A percentile compares a stretch with the other conserved stretches of the same genome.
Conservation (phyloP, 2,888 invertebrate species). For the Axea sp. region DNA sequence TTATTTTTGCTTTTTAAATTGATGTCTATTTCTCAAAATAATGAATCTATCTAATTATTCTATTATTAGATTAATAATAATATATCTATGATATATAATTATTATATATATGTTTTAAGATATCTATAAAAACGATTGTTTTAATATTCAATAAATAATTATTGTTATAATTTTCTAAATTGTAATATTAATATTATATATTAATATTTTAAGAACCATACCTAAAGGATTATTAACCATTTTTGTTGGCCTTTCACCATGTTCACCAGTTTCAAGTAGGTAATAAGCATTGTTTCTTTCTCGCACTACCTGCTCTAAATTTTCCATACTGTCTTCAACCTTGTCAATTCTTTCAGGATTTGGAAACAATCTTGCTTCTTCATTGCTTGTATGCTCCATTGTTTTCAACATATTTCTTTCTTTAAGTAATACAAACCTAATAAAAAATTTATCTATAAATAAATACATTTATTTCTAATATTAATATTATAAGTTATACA, state of each 20-base stretch:
- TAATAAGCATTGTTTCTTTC: slow-evolving; percentile 96
- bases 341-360: slow-evolving; percentile 96
- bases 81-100: too few relatives aligned
- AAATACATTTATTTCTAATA: too few relatives aligned
- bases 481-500: too few relatives aligned
- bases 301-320: slow-evolving; percentile 92
- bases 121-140: too few relatives aligned
- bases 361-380: slow-evolving; percentile 86
- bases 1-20: too few relatives aligned
- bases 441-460: too few relatives aligned
- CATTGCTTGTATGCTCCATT: slow-evolving; percentile 92
- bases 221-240: slow-evolving; percentile 83
- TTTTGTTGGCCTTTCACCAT: slow-evolving; percentile 87
- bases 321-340: slow-evolving; percentile 96
- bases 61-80: too few relatives aligned
- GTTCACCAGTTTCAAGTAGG: slow-evolving; percentile 92
- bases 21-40: too few relatives aligned
- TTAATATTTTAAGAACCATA: slow-evolving; percentile 26
- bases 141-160: too few relatives aligned
- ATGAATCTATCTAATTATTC: too few relatives aligned
- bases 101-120: too few relatives aligned
- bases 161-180: not conserved
- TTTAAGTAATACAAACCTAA: slow-evolving; percentile 91
- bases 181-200: not conserved
- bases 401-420: slow-evolving; percentile 98